Base-by-base conservation (phyloP, 2,797 vertebrate species). In the Lepilemur septentrionalis region DNA sequence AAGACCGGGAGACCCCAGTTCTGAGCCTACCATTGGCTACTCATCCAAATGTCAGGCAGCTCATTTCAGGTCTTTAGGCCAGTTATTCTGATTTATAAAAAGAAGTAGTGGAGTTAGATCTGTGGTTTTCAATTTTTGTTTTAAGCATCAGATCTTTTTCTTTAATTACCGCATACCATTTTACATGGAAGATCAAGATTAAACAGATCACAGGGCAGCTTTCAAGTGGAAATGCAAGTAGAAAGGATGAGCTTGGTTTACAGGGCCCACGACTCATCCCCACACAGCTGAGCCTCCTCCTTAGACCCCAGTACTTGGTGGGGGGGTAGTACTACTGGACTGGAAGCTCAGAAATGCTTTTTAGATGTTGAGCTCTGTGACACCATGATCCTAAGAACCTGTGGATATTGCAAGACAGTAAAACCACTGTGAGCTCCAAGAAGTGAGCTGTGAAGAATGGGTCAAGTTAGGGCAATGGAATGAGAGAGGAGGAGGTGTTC, bases 331-430 rank as follows among this genome's bases (percentile, higher is more conserved):
- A 78, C 10, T 14, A 17, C 48, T 83, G 18, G n/a, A 28, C 32
- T 43, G 81, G 87, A 89, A 91, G 13, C 38, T 94, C 61, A 89
- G 46, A 93, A 92, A 76, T 35, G 3, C 46, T 93, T 89, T 67
- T 32, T 28, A 76, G 7, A 14, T 82, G 52, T 73, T 48, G 41
- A 28, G 23, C 5, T 69, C 22, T 65, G 3, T 84, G 88, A 46
- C 20, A 59, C 18, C 28, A n/a, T 46, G 30, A 63, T 82, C 18
- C 48, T 50, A 50, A 79, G 48, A 89, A 63, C 48, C 46, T 73
- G 15, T 28, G 7, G 23, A 23, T 61, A 69, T 30, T 57, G 6
- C 10, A 43, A 4, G 43, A 69, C 28, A 30, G 43, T 41, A 32
- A 50, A 55, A 57, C 18, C 13, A 28, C 9, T 43, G 6, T 32